Evolutionary conservation across 2,113 vertebrate species (phyloP).

Genomic region (Tachycineta bicolor): DNA sequence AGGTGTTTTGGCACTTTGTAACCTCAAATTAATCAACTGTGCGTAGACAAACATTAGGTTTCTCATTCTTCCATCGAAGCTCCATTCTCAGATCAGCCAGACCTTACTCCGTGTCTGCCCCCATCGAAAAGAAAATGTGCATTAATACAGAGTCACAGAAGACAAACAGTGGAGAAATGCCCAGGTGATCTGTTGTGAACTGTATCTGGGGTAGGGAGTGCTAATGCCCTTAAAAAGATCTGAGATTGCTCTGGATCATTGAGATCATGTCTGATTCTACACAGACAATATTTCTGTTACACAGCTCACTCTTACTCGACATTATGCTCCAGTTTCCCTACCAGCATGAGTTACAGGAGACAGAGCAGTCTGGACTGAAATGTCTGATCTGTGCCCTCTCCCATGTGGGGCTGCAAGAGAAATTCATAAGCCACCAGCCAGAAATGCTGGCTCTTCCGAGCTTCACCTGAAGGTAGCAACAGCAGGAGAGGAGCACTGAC

Average conservation of each 20-base stretch:
- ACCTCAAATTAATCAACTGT: slow-evolving; percentile 2
- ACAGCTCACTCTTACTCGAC: background rate
- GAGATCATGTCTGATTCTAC: background rate
- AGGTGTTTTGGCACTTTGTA: slow-evolving; percentile 29
- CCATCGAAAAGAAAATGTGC: background rate
- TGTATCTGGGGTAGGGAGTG: rapidly evolving
- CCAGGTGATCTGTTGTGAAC: background rate
- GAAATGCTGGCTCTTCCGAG: background rate
- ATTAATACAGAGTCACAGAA: background rate
- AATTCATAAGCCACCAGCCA: background rate
- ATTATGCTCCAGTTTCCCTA: background rate
- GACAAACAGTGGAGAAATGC: background rate
- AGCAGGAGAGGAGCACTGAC: background rate
- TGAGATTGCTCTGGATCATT: background rate
- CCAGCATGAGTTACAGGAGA: background rate
- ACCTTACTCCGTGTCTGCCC: background rate
- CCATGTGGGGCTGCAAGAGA: background rate
- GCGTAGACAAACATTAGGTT: background rate
- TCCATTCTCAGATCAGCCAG: background rate
- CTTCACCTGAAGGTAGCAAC: background rate
- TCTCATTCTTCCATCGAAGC: background rate
- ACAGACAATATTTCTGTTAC: background rate
- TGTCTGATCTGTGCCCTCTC: background rate
- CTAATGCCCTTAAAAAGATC: background rate
- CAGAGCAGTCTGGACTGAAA: background rate